These are phyloP conservation scores for Agrochola lota DNA, from an alignment of 2,888 invertebrate species.

Conservation along the genomic window DNA sequence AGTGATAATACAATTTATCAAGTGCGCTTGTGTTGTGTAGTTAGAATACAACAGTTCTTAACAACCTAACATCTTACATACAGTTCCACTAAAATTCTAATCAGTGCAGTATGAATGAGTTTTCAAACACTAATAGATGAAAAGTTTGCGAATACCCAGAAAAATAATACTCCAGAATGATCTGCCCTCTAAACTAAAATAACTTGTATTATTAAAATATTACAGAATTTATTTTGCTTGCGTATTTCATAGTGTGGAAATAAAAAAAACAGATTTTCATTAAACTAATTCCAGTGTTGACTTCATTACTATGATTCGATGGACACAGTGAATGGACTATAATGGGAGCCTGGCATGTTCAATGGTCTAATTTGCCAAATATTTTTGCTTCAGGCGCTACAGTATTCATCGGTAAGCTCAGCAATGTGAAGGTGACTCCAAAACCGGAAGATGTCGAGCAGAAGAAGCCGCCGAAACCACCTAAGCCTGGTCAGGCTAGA, in stretches of 20 bases:
- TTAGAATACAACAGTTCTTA: neutral
- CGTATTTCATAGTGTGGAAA: neutral
- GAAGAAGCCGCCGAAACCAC: slow-evolving; percentile 83
- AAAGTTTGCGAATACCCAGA: neutral
- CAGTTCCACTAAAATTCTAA: neutral
- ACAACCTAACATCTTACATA: neutral
- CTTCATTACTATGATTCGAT: neutral
- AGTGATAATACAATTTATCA: neutral
- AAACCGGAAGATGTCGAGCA: slow-evolving; percentile 76
- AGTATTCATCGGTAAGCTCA: slow-evolving; percentile 86
- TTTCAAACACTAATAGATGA: neutral
- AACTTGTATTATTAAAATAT: neutral
- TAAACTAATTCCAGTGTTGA: neutral
- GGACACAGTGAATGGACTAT: neutral
- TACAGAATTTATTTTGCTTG: neutral
- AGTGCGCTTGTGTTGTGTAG: neutral
- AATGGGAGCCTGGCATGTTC: neutral
- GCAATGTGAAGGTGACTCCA: slow-evolving; percentile 77
- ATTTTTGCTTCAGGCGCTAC: slow-evolving; percentile 75
- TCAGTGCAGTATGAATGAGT: neutral
- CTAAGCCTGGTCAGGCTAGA: slow-evolving; percentile 81
- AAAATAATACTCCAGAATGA: neutral
- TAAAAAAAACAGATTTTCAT: neutral
- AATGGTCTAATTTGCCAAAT: neutral
- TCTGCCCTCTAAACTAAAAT: neutral